Evolutionary conservation across 2,113 vertebrate species (phyloP).

Genomic region (Axis porcinus): DNA sequence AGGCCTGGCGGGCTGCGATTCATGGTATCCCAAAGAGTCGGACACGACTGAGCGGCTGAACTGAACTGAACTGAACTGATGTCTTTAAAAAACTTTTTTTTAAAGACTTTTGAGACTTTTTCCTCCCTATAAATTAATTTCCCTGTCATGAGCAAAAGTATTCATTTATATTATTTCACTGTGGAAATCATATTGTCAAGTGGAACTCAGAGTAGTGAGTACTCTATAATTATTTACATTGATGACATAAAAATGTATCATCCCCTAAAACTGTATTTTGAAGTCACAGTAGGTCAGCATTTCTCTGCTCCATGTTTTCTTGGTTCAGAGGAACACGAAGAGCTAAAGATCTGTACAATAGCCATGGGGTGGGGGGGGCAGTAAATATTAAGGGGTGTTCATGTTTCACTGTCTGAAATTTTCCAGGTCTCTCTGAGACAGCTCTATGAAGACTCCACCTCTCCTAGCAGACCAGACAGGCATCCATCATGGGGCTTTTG

Average conservation of each 20-base stretch:
- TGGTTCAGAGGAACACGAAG: not conserved
- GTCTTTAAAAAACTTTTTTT: not conserved
- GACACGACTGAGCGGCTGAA: no score
- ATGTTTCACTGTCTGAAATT: not conserved
- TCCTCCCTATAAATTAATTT: not conserved
- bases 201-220: not conserved
- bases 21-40: no score
- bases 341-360: no score
- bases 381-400: not conserved
- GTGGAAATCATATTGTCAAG: not conserved
- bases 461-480: not conserved
- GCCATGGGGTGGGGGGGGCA: no score
- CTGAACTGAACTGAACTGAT: no score
- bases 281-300: not conserved
- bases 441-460: not conserved
- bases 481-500: not conserved
- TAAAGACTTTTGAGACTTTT: not conserved
- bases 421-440: not conserved
- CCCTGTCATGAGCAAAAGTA: not conserved
- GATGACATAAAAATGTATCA: not conserved
- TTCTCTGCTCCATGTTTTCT: not conserved
- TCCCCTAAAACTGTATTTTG: not conserved
- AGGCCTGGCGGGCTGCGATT: no score
- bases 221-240: not conserved
- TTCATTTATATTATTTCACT: not conserved